phyloP scores from a whole-genome alignment of 2,888 invertebrate species.

The Chesias legatella region DNA sequence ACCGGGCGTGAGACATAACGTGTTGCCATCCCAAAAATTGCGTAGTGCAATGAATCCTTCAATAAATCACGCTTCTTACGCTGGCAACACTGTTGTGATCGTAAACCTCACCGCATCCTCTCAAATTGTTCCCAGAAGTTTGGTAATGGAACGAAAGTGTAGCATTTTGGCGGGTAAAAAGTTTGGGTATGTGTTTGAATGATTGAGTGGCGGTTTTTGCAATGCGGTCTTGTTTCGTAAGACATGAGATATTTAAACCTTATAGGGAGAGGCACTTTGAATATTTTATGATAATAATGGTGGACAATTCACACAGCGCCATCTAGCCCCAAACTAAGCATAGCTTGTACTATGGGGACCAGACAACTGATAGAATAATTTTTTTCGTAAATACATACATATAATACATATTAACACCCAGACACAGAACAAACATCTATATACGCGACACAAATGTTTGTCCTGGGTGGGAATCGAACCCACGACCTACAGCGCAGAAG shows the following conservation, averaged over 20 bases:
- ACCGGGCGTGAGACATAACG: slow-evolving; percentile 1
- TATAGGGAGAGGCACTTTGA: not conserved
- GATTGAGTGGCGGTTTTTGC: slow-evolving; percentile 16
- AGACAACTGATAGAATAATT: no score
- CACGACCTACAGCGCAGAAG: no score
- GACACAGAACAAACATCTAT: no score
- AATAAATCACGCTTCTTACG: slow-evolving; percentile 30
- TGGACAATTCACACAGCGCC: no score
- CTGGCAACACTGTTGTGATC: slow-evolving; percentile 44
- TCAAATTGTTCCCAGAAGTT: slow-evolving; percentile 30
- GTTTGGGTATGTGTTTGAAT: slow-evolving; percentile 20
- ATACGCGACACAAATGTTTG: no score
- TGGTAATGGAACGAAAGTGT: slow-evolving; percentile 7
- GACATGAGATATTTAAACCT: no score
- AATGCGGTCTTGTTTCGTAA: not conserved
- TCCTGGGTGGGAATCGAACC: no score
- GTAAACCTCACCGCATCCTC: slow-evolving; percentile 32
- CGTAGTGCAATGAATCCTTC: slow-evolving; percentile 23
- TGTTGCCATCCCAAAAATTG: slow-evolving; percentile 24
- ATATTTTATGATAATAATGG: no score
- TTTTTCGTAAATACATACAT: no score
- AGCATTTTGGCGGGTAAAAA: not conserved
- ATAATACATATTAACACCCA: no score
- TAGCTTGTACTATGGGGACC: no score
- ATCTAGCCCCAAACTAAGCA: no score